Conservation (phyloP, 2,888 invertebrate genomes). For the Pseudanteris insignis region DNA sequence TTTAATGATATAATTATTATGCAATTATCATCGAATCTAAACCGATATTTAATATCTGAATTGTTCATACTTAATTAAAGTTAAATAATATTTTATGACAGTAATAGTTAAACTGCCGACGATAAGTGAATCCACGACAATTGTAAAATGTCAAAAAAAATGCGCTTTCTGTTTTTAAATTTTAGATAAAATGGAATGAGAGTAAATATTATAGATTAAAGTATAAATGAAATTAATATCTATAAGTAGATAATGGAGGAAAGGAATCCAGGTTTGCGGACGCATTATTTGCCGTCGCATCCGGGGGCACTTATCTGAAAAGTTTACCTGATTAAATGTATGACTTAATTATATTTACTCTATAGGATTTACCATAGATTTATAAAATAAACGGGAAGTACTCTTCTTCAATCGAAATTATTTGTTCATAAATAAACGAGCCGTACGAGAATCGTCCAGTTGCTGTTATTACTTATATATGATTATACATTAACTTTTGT, state of each 20-base stretch:
- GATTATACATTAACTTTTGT: no score
- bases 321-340: conserved; percentile 66
- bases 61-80: conserved; percentile 33
- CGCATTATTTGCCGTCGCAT: conserved; percentile 47
- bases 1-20: conserved; percentile 11
- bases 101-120: conserved; percentile 42
- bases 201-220: conserved; percentile 32
- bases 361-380: conserved; percentile 64
- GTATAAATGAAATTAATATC: conserved; percentile 43
- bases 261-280: conserved; percentile 46
- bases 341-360: conserved; percentile 66
- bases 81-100: conserved; percentile 46
- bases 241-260: conserved; percentile 51
- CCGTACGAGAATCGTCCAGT: conserved; percentile 47
- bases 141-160: conserved; percentile 54
- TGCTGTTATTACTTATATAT: conserved; percentile 25
- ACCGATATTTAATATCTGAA: conserved; percentile 2
- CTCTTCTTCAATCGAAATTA: conserved; percentile 57
- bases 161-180: conserved; percentile 57
- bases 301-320: conserved; percentile 62
- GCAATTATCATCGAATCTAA: no score
- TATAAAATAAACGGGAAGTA: conserved; percentile 52
- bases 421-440: conserved; percentile 53
- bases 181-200: conserved; percentile 59
- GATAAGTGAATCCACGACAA: conserved; percentile 48